Evolutionary conservation across 2,113 vertebrate genomes (phyloP).

Genomic region (Cyprichromis sp.): DNA sequence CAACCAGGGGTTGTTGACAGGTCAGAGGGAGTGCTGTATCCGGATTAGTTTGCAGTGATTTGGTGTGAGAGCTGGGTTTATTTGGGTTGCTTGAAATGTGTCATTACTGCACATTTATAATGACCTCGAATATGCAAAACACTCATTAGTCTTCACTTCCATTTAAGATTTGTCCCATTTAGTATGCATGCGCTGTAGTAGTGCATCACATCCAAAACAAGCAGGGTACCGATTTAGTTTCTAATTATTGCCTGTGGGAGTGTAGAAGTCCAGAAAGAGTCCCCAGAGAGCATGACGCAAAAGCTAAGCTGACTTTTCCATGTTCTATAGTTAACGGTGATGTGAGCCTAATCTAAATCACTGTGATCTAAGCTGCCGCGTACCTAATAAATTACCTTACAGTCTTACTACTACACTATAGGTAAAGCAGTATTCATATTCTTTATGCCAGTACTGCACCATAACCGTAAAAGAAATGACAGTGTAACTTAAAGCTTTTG

Average conservation of each 20-base stretch:
- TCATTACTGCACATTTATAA: neutral
- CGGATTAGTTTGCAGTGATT: neutral
- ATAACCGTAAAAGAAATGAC: neutral
- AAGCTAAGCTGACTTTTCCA: neutral
- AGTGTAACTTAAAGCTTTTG: neutral
- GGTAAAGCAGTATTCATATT: neutral
- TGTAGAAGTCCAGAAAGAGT: neutral
- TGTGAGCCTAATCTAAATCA: neutral
- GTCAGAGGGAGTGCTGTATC: conserved; percentile 27
- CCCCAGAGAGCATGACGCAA: neutral
- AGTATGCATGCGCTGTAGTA: neutral
- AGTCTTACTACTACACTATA: neutral
- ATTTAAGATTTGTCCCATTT: neutral
- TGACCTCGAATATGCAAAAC: neutral
- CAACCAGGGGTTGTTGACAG: neutral
- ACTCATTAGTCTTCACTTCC: neutral
- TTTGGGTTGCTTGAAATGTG: neutral
- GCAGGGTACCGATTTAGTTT: neutral
- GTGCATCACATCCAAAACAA: neutral
- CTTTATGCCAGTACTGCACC: neutral
- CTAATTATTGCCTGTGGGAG: neutral
- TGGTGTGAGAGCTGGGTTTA: neutral
- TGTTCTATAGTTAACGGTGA: neutral
- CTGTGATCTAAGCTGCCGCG: neutral
- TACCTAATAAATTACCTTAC: neutral